phyloP scores from a whole-genome alignment of 1,140 invertebrate species.

The Drosophila subobscura region DNA sequence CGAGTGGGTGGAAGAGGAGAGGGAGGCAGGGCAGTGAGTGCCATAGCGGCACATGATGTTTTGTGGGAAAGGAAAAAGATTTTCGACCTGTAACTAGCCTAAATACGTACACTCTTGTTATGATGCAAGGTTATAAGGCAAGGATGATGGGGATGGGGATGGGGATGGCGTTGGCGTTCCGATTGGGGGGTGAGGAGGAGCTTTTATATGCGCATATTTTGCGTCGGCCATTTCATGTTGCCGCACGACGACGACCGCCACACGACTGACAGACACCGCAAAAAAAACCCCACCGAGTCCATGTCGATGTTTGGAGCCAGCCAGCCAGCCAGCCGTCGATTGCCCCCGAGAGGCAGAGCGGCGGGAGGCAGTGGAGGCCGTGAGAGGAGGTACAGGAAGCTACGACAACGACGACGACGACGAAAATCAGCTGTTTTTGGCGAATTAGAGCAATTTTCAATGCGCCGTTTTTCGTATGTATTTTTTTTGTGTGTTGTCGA shows the following conservation, averaged over 20 bases:
- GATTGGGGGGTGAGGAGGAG: not conserved
- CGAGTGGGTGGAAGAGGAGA: not conserved
- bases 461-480: conserved; percentile 49
- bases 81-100: conserved; percentile 2
- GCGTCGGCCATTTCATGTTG: conserved; percentile 73
- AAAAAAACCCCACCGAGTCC: conserved; percentile 49
- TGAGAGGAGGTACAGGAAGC: conserved; percentile 50
- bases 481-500: conserved; percentile 53
- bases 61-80: conserved; percentile 11
- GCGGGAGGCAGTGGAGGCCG: conserved; percentile 2
- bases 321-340: conserved; percentile 45
- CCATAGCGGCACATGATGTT: conserved; percentile 13
- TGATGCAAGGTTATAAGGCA: conserved; percentile 26
- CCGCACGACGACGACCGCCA: conserved; percentile 73
- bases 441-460: conserved; percentile 81
- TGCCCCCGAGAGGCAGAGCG: conserved; percentile 32
- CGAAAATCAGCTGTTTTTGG: conserved; percentile 80
- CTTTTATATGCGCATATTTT: conserved; percentile 72
- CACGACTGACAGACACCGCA: conserved; percentile 60
- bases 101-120: conserved; percentile 8
- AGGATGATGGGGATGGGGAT: conserved; percentile 27
- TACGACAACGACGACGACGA: conserved; percentile 19
- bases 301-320: conserved; percentile 10
- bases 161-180: not conserved
- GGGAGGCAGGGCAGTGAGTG: not conserved